A percentile compares a stretch with the other conserved stretches of the same genome.
These are phyloP conservation scores for Etia nguti DNA, from an alignment of 2,113 vertebrate species.

Conservation along the genomic window DNA sequence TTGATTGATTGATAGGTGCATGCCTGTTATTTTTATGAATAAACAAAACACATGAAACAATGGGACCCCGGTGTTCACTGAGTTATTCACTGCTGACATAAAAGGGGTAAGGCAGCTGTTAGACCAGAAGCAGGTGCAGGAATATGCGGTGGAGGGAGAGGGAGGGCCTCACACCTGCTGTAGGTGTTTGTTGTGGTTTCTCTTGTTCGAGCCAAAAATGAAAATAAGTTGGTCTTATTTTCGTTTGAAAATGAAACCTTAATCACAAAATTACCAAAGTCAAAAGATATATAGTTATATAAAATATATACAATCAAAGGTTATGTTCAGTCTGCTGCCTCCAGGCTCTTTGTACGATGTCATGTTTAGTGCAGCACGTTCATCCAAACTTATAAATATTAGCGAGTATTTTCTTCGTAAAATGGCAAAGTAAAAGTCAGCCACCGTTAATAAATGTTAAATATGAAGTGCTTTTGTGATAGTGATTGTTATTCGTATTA, in stretches of 20 bases:
- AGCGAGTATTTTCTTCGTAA: not conserved
- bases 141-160: not conserved
- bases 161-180: constrained; percentile 18
- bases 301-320: not conserved
- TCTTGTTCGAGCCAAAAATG: not conserved
- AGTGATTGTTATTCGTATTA: not conserved
- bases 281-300: not conserved
- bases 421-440: not conserved
- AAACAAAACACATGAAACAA: constrained; percentile 61
- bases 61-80: not conserved
- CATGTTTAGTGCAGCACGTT: not conserved
- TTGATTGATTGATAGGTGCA: constrained; percentile 40
- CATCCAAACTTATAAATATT: not conserved
- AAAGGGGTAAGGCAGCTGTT: not conserved
- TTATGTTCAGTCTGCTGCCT: not conserved
- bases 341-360: not conserved
- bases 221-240: not conserved
- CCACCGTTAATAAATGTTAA: not conserved
- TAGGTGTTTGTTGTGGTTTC: not conserved
- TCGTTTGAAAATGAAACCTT: not conserved
- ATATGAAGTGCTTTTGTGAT: not conserved
- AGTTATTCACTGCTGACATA: not conserved
- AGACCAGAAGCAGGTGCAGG: constrained; percentile 6
- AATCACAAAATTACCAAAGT: not conserved
- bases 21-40: constrained; percentile 77